These are phyloP conservation scores for Tetragonula clypearis DNA, from an alignment of 1,140 invertebrate genomes.

Conservation along the genomic window DNA sequence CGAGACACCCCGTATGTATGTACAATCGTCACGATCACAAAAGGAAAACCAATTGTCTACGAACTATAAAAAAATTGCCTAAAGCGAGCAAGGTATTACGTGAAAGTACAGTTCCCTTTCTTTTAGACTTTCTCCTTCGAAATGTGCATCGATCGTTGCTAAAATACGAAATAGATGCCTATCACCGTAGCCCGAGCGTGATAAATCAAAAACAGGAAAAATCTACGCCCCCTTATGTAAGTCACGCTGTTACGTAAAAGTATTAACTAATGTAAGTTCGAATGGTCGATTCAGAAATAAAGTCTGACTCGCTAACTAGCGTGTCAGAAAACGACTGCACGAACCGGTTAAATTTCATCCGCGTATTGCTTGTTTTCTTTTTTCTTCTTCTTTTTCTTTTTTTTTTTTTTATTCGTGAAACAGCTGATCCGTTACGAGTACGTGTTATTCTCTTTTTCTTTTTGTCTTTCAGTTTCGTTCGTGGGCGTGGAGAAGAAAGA, in stretches of 20 bases:
- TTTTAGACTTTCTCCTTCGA: background rate
- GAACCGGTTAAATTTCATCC: slow-evolving; percentile 1
- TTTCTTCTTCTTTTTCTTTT: background rate
- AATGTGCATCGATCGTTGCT: background rate
- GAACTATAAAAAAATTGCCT: background rate
- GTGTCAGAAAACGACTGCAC: background rate
- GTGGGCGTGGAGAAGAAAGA: too few species aligned
- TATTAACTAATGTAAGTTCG: background rate
- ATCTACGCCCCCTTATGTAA: background rate
- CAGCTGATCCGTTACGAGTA: background rate
- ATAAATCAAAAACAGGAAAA: background rate
- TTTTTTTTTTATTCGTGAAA: background rate
- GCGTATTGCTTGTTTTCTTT: background rate
- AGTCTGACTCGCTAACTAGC: background rate
- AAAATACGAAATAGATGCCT: background rate
- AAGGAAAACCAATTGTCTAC: background rate
- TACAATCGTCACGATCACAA: background rate
- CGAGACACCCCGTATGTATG: background rate
- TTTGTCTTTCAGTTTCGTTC: background rate
- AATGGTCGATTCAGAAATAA: background rate
- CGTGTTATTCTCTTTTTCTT: background rate
- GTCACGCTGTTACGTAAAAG: slow-evolving; percentile 1
- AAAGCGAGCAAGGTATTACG: background rate
- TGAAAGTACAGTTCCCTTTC: background rate
- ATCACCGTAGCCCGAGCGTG: background rate